Evolutionary conservation across 2,888 invertebrate species (phyloP).

Genomic region (Lycocerus yunnanus): DNA sequence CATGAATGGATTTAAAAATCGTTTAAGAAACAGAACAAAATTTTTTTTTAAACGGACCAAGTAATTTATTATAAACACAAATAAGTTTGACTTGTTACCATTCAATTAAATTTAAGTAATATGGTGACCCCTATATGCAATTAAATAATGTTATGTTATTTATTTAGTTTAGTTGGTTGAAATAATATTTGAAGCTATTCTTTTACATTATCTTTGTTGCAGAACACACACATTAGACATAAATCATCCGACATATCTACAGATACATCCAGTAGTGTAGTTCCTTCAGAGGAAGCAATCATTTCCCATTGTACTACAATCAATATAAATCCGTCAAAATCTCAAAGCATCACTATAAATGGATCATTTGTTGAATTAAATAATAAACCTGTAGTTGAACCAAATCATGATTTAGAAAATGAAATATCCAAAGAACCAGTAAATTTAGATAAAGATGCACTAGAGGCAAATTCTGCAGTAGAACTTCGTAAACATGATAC

Average conservation of each 20-base stretch:
- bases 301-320: conserved; percentile 45
- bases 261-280: conserved; percentile 33
- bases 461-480: not conserved
- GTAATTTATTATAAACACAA: too few relatives aligned
- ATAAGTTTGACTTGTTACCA: too few relatives aligned
- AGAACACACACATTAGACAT: conserved; percentile 38
- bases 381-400: conserved; percentile 17
- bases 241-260: conserved; percentile 39
- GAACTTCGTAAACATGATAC: conserved; percentile 28
- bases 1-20: too few relatives aligned
- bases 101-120: not conserved
- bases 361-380: conserved; percentile 34
- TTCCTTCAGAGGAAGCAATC: conserved; percentile 35
- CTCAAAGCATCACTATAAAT: conserved; percentile 42
- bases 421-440: not conserved
- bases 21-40: too few relatives aligned
- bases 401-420: not conserved
- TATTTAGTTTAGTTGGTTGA: not conserved
- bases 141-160: not conserved
- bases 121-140: not conserved
- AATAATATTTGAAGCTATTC: not conserved
- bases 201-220: conserved; percentile 38
- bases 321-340: conserved; percentile 40
- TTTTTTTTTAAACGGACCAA: too few relatives aligned
- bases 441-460: not conserved